A percentile compares a stretch with the other conserved stretches of the same genome.
These are phyloP conservation scores for Agrochola litura DNA, from an alignment of 2,888 invertebrate species.

Conservation along the genomic window DNA sequence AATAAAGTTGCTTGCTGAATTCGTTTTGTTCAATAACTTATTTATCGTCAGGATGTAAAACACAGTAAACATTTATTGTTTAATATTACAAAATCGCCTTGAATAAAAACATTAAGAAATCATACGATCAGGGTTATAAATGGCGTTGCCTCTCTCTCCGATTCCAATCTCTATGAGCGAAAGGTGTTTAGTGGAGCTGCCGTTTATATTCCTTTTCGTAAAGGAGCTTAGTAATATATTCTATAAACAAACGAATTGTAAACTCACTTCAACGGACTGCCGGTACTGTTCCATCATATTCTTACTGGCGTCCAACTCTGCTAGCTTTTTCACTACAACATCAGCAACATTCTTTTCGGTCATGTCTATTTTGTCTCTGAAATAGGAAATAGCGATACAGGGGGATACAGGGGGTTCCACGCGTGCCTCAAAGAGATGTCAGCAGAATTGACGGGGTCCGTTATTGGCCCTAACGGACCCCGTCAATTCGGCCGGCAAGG, in stretches of 20 bases:
- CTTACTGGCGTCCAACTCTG: constrained; percentile 86
- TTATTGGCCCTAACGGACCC: too few relatives aligned
- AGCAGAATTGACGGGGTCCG: too few relatives aligned
- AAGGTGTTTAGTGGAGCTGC: neutral
- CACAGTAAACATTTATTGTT: neutral
- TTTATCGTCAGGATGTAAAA: neutral
- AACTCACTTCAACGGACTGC: constrained; percentile 86
- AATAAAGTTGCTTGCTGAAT: neutral
- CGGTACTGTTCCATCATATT: constrained; percentile 86
- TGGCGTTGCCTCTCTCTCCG: neutral
- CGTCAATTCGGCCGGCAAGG: too few relatives aligned
- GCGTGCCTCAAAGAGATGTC: too few relatives aligned
- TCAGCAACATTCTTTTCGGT: constrained; percentile 87
- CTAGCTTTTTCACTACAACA: constrained; percentile 86
- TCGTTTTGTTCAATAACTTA: neutral
- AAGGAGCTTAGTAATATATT: neutral
- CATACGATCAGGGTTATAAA: neutral
- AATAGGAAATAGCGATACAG: constrained; percentile 72
- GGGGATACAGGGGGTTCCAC: too few relatives aligned
- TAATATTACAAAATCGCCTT: neutral
- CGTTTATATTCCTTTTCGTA: too few relatives aligned
- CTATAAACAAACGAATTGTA: neutral
- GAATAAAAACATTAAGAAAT: neutral
- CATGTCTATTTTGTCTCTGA: constrained; percentile 86
- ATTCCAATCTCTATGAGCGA: neutral